Base-by-base conservation (phyloP, 1,140 invertebrate genomes). In the Rhagoletis pomonella region DNA sequence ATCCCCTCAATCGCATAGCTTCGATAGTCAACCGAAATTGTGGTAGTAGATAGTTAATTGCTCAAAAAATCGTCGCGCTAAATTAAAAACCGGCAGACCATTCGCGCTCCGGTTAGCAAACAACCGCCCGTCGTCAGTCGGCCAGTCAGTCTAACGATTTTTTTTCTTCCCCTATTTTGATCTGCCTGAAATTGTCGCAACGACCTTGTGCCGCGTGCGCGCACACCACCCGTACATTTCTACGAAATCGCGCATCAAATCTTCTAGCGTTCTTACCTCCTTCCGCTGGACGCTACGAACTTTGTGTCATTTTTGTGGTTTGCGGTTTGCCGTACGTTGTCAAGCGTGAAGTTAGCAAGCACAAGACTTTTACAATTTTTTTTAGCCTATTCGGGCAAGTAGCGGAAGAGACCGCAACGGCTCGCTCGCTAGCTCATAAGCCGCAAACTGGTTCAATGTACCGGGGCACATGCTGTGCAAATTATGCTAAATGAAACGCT, bases 371-470 rank as follows among this genome's bases (percentile, higher is more conserved):
- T 62, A n/a, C 17, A 14, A 4, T 1, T 62, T 14, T 62, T 62
- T 17, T 62, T 62, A 1, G 7, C 60, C 17, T 62, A 12, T 19
- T 19, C 19, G 6, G 47, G 2, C 17, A 7, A 29, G 7, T 55
- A 12, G n/a, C 73, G 73, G 73, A 81, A 81, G 73, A 58, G 19
- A 58, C 73, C 0, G 29, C 29, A 44, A 29, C 47, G 12, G n/a
- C 29, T 29, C 7, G 73, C 50, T 81, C n/a, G 73, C 17, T 29
- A 55, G 3, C 9, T 81, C 10, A 3, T 19, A 81, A 81, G 7
- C 73, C 14, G n/a, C 73, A 55, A 81, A 55, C 73, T 55, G 47
- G 73, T 58, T 81, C 73, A 81, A 81, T 81, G 73, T 81, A 81
- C 47, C 47, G n/a, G 47, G 39, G 44, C 39, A 77, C 69, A 77